Base-by-base conservation (phyloP, 1,140 invertebrate species). In the Drosophila subpulchrella region DNA sequence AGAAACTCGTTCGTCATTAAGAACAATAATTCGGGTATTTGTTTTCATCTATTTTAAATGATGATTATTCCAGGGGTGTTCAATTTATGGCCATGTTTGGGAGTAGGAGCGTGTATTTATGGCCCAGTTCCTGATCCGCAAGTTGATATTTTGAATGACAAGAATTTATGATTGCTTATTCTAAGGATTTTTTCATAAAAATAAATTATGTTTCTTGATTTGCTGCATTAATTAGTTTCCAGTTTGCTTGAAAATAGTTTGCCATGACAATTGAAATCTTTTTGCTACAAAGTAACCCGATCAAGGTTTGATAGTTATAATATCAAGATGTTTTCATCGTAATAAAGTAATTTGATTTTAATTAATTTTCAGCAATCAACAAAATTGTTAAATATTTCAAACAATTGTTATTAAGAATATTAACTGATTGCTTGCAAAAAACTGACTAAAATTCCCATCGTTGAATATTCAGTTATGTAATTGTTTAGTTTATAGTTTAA, bases 11-110 rank as follows among this genome's bases (percentile, higher is more conserved):
- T 63, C 20, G 61, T 68, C 63, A 62, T 32, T 41, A 68, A 63
- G 62, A 66, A 66, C 55, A 42, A 51, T 27, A 51, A 50, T 67
- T 41, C 63, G 36, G 17, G 13, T 30, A 65, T 63, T 50, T 32
- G 24, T 30, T 65, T 47, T 65, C 56, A 66, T 65, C 46, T 67
- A 67, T 67, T 65, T 67, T 65, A 27, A 50, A 65, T 65, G 60
- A 48, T 67, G 17, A 36, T 36, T 34, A 34, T 11, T 20, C 20
- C 34, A 38, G 24, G n/a, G 12, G 12, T 10, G 3, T 2, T 15
- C 15, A 15, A 65, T 67, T 67, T 67, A 68, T 68, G 46, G 3
- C 55, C 32, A 48, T 47, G 24, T 39, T 30, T 10, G 17, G 20
- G 17, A 38, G 34, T 38, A 4, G 5, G 4, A 36, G 50, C 10